These are phyloP conservation scores for Micrasema minimum DNA, from an alignment of 1,140 invertebrate species.

Conservation along the genomic window DNA sequence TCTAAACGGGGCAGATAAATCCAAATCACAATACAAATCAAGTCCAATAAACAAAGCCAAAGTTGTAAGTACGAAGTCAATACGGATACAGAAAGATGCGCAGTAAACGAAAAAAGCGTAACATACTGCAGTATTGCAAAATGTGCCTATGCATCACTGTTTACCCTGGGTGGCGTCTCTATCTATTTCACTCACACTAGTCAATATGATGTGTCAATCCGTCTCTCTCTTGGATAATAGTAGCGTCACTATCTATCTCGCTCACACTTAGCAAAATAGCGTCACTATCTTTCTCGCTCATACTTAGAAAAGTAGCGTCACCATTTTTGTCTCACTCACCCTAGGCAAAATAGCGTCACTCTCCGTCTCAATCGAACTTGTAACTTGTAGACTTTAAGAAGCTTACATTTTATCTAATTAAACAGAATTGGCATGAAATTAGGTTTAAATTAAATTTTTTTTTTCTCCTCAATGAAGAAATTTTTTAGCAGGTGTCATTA, in stretches of 20 bases:
- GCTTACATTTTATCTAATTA: too few relatives aligned
- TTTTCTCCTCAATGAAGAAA: too few relatives aligned
- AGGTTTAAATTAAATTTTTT: too few relatives aligned
- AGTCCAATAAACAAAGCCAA: slow-evolving; percentile 8
- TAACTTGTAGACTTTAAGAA: too few relatives aligned
- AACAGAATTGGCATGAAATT: too few relatives aligned
- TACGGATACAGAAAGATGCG: not conserved
- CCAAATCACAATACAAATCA: too few relatives aligned
- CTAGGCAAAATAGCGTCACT: not conserved
- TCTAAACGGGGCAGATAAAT: too few relatives aligned
- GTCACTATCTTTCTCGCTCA: not conserved
- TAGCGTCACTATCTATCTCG: slow-evolving; percentile 1
- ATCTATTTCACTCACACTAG: not conserved
- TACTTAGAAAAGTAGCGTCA: not conserved
- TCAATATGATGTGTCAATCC: not conserved
- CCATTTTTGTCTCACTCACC: too few relatives aligned
- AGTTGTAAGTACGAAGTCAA: not conserved
- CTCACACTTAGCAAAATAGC: not conserved
- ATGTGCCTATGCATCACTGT: not conserved
- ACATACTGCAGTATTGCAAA: not conserved
- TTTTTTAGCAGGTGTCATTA: too few relatives aligned
- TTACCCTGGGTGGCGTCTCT: too few relatives aligned
- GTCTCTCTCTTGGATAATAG: not conserved
- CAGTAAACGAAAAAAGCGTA: slow-evolving; percentile 4
- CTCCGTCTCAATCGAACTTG: too few relatives aligned